phyloP scores from a whole-genome alignment of 2,888 invertebrate species.

The Ophion slaviceki region DNA sequence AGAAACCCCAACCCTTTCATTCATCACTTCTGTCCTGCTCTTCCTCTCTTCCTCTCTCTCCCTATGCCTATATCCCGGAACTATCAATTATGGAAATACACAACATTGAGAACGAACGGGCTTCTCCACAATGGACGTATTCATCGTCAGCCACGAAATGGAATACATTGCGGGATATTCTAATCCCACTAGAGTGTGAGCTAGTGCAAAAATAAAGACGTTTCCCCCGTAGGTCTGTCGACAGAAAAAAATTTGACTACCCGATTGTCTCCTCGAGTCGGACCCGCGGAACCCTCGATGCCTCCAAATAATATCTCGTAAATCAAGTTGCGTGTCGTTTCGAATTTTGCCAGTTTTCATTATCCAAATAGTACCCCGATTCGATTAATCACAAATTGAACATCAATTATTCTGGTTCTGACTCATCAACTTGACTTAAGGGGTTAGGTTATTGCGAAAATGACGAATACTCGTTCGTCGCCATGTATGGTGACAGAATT shows the following conservation, averaged over 20 bases:
- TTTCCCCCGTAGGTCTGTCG: neutral
- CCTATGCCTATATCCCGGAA: slow-evolving; percentile 28
- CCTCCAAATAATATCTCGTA: neutral
- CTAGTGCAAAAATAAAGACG: neutral
- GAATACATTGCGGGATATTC: neutral
- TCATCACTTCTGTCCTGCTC: slow-evolving; percentile 45
- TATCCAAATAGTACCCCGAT: neutral
- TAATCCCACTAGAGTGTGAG: neutral
- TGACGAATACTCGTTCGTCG: no score
- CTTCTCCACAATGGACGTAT: slow-evolving; percentile 30
- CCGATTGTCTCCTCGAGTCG: neutral
- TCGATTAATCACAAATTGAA: neutral
- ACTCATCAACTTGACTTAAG: no score
- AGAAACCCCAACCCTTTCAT: slow-evolving; percentile 36
- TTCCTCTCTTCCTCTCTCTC: slow-evolving; percentile 29
- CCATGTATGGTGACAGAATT: no score
- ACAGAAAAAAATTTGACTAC: neutral
- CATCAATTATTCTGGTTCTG: neutral
- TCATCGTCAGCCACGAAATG: slow-evolving; percentile 6
- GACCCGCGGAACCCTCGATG: no score
- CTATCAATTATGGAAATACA: slow-evolving; percentile 67
- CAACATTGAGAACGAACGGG: slow-evolving; percentile 41
- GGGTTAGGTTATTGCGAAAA: no score
- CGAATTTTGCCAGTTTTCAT: neutral
- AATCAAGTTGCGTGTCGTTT: neutral